A percentile compares a stretch with the other conserved stretches of the same genome.
Conservation (phyloP, 2,888 invertebrate genomes). For the Chrysomela aeneicollis region DNA sequence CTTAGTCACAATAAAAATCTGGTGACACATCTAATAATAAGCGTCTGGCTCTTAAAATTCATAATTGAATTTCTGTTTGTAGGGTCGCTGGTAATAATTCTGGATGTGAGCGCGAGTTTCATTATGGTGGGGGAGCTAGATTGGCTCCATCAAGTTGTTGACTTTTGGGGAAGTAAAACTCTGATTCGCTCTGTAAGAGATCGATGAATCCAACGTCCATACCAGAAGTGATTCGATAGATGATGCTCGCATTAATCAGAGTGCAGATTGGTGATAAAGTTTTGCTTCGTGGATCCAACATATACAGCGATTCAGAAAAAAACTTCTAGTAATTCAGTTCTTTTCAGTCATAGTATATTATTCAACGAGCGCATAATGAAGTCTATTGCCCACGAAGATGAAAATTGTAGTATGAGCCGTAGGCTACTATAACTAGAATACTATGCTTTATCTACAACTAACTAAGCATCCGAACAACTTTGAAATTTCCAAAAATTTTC, state of each 20-base stretch:
- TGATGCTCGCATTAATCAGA: background rate
- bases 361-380: too few species aligned
- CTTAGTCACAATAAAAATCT: slow-evolving; percentile 45
- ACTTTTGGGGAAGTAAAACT: background rate
- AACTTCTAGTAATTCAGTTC: too few species aligned
- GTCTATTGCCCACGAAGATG: too few species aligned
- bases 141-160: background rate
- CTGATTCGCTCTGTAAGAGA: background rate
- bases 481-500: too few species aligned
- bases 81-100: background rate
- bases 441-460: too few species aligned
- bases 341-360: too few species aligned
- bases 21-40: slow-evolving; percentile 44
- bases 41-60: slow-evolving; percentile 41
- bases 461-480: too few species aligned
- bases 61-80: slow-evolving; percentile 44
- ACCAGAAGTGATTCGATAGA: background rate
- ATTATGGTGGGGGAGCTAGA: background rate
- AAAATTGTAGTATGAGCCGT: too few species aligned
- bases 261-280: background rate
- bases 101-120: background rate
- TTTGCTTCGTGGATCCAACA: too few species aligned
- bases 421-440: too few species aligned
- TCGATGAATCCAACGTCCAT: background rate
- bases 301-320: too few species aligned